These are phyloP conservation scores for Hetaerina titia DNA, from an alignment of 2,888 invertebrate species.

Conservation along the genomic window DNA sequence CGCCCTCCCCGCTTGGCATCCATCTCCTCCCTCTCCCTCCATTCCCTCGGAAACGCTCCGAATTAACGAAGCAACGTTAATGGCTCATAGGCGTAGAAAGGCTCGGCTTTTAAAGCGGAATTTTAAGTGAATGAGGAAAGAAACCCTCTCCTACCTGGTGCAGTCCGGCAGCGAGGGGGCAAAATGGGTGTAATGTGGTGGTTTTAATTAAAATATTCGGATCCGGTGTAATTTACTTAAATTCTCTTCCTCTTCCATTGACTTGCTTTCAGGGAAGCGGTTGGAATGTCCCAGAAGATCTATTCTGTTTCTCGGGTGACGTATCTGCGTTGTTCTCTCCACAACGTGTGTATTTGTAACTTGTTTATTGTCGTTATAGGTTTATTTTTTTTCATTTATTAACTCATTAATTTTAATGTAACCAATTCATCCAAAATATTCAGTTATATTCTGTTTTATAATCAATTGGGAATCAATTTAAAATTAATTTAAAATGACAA, in stretches of 20 bases:
- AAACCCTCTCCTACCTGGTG: neutral
- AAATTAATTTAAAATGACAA: no score
- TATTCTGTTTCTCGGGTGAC: neutral
- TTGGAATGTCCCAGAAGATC: neutral
- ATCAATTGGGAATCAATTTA: no score
- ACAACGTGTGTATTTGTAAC: neutral
- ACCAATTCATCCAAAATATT: no score
- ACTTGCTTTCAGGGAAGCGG: neutral
- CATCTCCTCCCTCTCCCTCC: neutral
- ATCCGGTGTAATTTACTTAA: neutral
- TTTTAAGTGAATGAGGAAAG: slow-evolving; percentile 45
- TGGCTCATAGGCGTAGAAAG: slow-evolving; percentile 48
- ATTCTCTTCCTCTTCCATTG: neutral
- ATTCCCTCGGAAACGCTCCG: neutral
- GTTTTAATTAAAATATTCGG: slow-evolving; percentile 60
- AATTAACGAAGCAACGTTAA: slow-evolving; percentile 54
- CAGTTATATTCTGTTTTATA: no score
- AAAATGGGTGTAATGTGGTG: slow-evolving; percentile 19
- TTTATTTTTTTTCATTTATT: no score
- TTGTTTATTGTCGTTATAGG: no score
- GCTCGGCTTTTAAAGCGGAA: slow-evolving; percentile 38
- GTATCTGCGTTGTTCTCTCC: neutral
- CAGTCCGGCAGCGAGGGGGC: neutral
- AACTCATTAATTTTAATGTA: no score
- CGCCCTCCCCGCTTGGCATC: neutral